A percentile compares a stretch with the other conserved stretches of the same genome.
These are phyloP conservation scores for Drosophila bocqueti DNA, from an alignment of 1,140 invertebrate species.

Conservation along the genomic window DNA sequence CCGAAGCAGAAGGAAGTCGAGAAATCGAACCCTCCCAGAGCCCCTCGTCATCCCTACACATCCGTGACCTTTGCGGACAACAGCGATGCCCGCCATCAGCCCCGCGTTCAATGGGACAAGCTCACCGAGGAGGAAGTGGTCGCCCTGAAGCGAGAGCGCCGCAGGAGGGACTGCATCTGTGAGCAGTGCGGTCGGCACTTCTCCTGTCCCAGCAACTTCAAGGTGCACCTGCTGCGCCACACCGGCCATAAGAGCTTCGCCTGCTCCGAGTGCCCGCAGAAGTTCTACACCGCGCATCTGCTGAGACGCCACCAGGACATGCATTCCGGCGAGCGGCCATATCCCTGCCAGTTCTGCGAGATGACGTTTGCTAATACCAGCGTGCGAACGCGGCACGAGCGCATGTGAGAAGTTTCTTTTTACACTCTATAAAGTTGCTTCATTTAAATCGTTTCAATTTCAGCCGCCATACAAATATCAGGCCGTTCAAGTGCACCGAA, in stretches of 20 bases:
- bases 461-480: constrained; percentile 85
- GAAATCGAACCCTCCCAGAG: not conserved
- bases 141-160: constrained; percentile 60
- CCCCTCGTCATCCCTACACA: constrained; percentile 11
- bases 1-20: not conserved
- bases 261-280: constrained; percentile 54
- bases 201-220: constrained; percentile 69
- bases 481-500: constrained; percentile 99
- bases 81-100: constrained; percentile 23
- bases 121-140: constrained; percentile 63
- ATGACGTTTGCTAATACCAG: constrained; percentile 59
- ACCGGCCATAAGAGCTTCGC: constrained; percentile 49
- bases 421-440: too few species aligned
- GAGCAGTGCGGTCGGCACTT: constrained; percentile 68
- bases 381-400: constrained; percentile 65
- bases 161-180: constrained; percentile 67
- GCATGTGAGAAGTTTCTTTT: constrained; percentile 32
- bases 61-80: constrained; percentile 59
- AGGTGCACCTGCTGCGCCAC: constrained; percentile 66
- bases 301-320: constrained; percentile 55
- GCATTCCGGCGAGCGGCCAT: constrained; percentile 50
- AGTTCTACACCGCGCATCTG: constrained; percentile 65
- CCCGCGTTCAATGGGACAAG: constrained; percentile 60
- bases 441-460: not conserved
- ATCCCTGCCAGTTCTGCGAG: constrained; percentile 57